These are phyloP conservation scores for Melanerpes aurifrons DNA, from an alignment of 2,113 vertebrate genomes.

Conservation along the genomic window DNA sequence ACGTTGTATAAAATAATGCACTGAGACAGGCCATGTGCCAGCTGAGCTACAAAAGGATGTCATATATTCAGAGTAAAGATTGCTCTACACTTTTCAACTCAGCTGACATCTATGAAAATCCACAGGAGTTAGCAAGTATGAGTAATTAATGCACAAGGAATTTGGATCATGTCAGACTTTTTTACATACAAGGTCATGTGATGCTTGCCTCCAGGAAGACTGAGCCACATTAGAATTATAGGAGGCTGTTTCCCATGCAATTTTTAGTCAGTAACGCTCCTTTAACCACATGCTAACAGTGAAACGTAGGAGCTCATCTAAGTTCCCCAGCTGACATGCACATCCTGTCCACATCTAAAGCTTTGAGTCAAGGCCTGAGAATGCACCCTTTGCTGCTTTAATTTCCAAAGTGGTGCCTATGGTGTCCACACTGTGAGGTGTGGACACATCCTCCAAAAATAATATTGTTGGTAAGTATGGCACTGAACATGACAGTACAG, in stretches of 20 bases:
- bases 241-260: neutral
- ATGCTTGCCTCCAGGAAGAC: neutral
- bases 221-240: neutral
- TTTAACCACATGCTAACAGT: neutral
- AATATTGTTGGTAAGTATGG: rapidly evolving
- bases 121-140: neutral
- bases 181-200: neutral
- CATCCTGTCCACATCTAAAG: neutral
- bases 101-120: neutral
- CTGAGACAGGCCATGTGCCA: neutral
- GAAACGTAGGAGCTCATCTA: neutral
- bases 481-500: neutral
- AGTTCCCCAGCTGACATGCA: neutral
- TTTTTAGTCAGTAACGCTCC: neutral
- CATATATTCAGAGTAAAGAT: neutral
- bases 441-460: neutral
- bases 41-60: neutral
- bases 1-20: neutral
- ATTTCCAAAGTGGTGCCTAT: neutral
- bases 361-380: neutral
- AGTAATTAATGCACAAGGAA: neutral
- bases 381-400: rapidly evolving
- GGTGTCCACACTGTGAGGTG: neutral
- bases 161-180: neutral
- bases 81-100: neutral